Conservation (phyloP, 2,113 vertebrate genomes). For the Mesoclemmys tuberculata region DNA sequence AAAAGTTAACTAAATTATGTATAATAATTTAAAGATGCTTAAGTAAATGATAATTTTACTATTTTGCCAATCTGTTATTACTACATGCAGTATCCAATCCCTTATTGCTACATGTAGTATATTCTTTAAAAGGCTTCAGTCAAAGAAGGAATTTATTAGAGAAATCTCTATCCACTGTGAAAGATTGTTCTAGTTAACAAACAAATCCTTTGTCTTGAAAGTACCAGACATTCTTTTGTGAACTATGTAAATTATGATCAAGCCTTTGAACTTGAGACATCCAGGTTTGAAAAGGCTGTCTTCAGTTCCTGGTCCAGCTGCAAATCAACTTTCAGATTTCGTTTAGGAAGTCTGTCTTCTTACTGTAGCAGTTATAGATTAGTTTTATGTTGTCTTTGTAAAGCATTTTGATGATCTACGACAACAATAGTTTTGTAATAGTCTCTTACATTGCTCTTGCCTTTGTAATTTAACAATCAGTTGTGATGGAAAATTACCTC, state of each 20-base stretch:
- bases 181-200: neutral
- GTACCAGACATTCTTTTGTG: neutral
- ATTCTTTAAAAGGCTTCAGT: neutral
- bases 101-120: neutral
- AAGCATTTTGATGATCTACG: slow-evolving; percentile 12
- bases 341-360: neutral
- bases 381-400: neutral
- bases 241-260: neutral
- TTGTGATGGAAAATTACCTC: slow-evolving; percentile 35
- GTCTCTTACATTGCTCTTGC: neutral
- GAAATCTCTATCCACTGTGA: neutral
- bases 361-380: neutral
- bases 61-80: neutral
- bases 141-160: neutral
- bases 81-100: neutral
- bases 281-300: neutral
- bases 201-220: neutral
- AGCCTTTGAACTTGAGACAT: neutral
- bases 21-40: neutral
- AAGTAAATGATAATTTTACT: neutral
- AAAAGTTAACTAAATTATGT: neutral
- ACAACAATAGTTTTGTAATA: slow-evolving; percentile 4
- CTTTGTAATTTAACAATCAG: slow-evolving; percentile 28
- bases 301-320: neutral
- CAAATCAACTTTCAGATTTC: neutral